Percentiles rank a stretch among this genome's conserved stretches.
phyloP scores from a whole-genome alignment of 2,888 invertebrate genomes.

The Archips crataeganus region DNA sequence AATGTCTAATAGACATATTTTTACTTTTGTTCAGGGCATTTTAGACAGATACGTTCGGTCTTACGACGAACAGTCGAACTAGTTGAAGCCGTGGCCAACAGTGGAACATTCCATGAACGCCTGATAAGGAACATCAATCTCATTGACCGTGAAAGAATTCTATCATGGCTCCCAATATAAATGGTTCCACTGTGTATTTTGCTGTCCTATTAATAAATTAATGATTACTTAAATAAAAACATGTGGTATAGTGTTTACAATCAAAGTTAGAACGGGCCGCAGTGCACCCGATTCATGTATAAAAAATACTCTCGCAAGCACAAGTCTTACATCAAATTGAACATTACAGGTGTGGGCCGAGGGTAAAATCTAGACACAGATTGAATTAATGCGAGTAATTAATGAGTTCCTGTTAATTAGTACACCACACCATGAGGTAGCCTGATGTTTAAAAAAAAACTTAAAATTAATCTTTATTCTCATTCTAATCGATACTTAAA shows the following conservation, averaged over 20 bases:
- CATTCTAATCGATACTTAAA: conserved; percentile 54
- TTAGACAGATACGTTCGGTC: no score
- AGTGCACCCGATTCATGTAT: not conserved
- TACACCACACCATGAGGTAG: conserved; percentile 77
- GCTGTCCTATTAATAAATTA: not conserved
- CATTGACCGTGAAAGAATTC: not conserved
- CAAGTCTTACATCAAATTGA: not conserved
- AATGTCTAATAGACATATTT: no score
- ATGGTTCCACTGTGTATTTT: no score
- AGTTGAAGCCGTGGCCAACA: no score
- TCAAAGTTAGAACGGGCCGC: not conserved
- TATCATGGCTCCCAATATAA: not conserved
- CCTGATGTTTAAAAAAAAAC: conserved; percentile 63
- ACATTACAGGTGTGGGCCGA: conserved; percentile 4
- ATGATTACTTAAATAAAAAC: no score
- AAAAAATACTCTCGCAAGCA: not conserved
- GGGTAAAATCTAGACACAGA: conserved; percentile 24
- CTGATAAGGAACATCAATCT: not conserved
- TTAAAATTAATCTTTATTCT: conserved; percentile 58
- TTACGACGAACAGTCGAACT: no score
- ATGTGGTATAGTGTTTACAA: not conserved
- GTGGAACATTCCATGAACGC: no score
- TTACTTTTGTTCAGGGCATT: no score
- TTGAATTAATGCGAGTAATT: conserved; percentile 36
- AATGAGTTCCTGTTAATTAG: conserved; percentile 52